phyloP scores from a whole-genome alignment of 2,888 invertebrate species.

The Chirona hameri region DNA sequence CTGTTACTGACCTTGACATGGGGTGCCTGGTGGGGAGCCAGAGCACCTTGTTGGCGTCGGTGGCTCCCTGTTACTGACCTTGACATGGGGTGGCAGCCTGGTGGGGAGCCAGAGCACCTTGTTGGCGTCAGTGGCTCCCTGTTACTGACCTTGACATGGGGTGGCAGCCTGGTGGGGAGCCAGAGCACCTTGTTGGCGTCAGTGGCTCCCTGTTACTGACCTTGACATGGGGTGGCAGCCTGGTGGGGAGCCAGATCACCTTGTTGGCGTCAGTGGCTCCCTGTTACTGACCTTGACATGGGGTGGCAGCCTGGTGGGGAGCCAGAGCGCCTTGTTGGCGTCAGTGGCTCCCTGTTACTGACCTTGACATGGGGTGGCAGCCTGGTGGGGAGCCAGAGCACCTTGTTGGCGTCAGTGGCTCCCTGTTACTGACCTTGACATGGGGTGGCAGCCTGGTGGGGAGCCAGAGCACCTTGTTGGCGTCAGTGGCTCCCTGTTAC shows the following conservation, averaged over 20 bases:
- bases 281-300: neutral
- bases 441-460: slow-evolving; percentile 1
- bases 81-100: neutral
- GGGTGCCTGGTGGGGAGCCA: neutral
- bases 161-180: neutral
- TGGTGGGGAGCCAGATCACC: neutral
- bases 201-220: neutral
- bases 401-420: slow-evolving; percentile 62
- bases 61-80: neutral
- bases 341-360: no score
- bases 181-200: no score
- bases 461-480: neutral
- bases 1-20: no score
- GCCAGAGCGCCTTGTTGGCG: neutral
- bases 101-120: neutral
- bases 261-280: no score
- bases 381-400: no score
- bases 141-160: no score
- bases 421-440: slow-evolving; percentile 52
- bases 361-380: neutral
- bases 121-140: no score
- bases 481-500: neutral
- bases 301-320: slow-evolving; percentile 5
- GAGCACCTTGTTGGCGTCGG: no score
- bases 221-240: neutral